Conservation (phyloP, 2,113 vertebrate genomes). For the Microcebus jonahi region DNA sequence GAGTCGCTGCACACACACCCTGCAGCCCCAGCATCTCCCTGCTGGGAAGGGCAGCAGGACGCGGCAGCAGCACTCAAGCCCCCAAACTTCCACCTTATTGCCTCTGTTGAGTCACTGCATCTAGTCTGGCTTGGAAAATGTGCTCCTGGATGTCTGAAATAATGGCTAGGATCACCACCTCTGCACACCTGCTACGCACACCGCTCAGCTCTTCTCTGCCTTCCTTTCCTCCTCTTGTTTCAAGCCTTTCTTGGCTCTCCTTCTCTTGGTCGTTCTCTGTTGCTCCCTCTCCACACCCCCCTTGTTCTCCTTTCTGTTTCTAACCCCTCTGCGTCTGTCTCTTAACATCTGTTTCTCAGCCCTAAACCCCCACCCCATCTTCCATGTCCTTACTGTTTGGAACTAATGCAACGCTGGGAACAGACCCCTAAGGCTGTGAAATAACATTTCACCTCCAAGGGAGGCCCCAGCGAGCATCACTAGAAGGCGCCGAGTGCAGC, state of each 20-base stretch:
- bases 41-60: background rate
- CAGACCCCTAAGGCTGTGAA: background rate
- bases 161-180: background rate
- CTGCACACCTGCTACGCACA: background rate
- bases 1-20: slow-evolving; percentile 26
- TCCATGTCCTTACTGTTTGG: background rate
- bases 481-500: background rate
- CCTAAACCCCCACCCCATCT: background rate
- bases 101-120: background rate
- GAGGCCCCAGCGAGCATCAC: background rate
- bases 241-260: background rate
- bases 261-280: background rate
- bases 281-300: background rate
- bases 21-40: background rate
- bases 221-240: background rate
- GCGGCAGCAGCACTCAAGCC: background rate
- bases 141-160: background rate
- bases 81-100: background rate
- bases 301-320: background rate
- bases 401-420: background rate
- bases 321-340: background rate
- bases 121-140: background rate
- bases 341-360: background rate
- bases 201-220: background rate
- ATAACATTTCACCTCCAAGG: background rate